phyloP scores from a whole-genome alignment of 2,888 invertebrate genomes.

The Cyrtodaria siliqua region DNA sequence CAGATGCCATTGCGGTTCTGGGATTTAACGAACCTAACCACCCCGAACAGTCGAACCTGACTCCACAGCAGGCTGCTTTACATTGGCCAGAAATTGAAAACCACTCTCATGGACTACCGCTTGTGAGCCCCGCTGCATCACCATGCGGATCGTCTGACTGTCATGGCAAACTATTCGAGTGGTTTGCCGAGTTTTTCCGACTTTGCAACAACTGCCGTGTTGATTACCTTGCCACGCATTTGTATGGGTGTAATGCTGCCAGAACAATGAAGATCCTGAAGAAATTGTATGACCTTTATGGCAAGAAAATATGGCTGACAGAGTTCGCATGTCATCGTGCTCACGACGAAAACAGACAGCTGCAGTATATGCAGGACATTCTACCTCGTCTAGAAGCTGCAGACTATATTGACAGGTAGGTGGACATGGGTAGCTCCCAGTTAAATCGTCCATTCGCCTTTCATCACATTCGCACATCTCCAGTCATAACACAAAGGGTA shows the following conservation, averaged over 20 bases:
- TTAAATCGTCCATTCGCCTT: no score
- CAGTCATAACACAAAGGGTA: no score
- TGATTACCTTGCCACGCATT: slow-evolving; percentile 71
- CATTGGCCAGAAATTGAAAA: slow-evolving; percentile 65
- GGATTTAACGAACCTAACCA: slow-evolving; percentile 74
- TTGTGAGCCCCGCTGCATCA: slow-evolving; percentile 69
- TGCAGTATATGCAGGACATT: slow-evolving; percentile 88
- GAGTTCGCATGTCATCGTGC: slow-evolving; percentile 63
- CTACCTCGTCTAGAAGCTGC: slow-evolving; percentile 95
- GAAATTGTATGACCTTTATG: slow-evolving; percentile 39
- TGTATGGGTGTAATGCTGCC: slow-evolving; percentile 39
- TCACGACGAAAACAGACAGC: slow-evolving; percentile 22
- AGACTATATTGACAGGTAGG: slow-evolving; percentile 83
- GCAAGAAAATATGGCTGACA: slow-evolving; percentile 61
- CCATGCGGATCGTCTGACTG: slow-evolving; percentile 47
- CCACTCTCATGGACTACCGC: slow-evolving; percentile 38
- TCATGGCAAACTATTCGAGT: slow-evolving; percentile 46
- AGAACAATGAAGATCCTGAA: slow-evolving; percentile 36
- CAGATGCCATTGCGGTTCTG: slow-evolving; percentile 54
- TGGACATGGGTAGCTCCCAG: no score
- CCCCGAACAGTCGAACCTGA: slow-evolving; percentile 63
- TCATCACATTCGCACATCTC: no score
- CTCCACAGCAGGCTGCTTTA: slow-evolving; percentile 59
- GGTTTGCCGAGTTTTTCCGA: slow-evolving; percentile 70
- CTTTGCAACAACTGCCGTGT: slow-evolving; percentile 65